Base-by-base conservation (phyloP, 2,888 invertebrate species). In the Drosophila gaucha region DNA sequence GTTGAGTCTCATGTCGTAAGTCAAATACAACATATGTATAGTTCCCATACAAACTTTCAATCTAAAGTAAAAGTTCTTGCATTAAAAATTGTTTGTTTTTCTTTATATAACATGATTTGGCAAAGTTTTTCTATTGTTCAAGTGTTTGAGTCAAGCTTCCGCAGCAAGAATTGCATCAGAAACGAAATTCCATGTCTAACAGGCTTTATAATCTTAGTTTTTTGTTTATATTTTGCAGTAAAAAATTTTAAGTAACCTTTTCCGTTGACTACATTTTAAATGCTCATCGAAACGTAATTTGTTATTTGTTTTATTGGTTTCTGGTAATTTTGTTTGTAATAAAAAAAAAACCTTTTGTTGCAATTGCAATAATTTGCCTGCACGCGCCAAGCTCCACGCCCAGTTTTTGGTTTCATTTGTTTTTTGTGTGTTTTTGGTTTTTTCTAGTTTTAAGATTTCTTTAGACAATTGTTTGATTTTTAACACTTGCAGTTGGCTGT, bases 401-500 rank as follows among this genome's bases (percentile, higher is more conserved):
- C 71, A 64, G 50, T 41, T 71, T 71, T 55, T 54, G 36, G 22
- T 26, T 26, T 35, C 20, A 14, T 47, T 47, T 33, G 10, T 41
- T 24, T 24, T 47, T 47, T 33, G 10, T 41, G 14, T 24, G 41
- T 5, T 47, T 46, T 57, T 28, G 10, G 44, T 63, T 46, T 31
- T 12, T 46, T 28, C 26, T 31, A 31, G 31, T 46, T 20, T 30
- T 56, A 22, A 35, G 18, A 35, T 30, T 51, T 31, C 36, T 8
- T 26, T 39, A 24, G 39, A 31, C 72, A 75, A 64, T 64, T 60
- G 55, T 57, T 78, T 71, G 71, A 67, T 68, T 60, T 65, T 44
- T 51, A 67, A 75, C 75, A 75, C 75, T 73, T 67, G 56, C 57
- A 46, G 57, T 62, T 30, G 38, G 43, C 63, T 74, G 74, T 68